Conservation (phyloP, 1,140 invertebrate species). For the Anthonomus grandis region DNA sequence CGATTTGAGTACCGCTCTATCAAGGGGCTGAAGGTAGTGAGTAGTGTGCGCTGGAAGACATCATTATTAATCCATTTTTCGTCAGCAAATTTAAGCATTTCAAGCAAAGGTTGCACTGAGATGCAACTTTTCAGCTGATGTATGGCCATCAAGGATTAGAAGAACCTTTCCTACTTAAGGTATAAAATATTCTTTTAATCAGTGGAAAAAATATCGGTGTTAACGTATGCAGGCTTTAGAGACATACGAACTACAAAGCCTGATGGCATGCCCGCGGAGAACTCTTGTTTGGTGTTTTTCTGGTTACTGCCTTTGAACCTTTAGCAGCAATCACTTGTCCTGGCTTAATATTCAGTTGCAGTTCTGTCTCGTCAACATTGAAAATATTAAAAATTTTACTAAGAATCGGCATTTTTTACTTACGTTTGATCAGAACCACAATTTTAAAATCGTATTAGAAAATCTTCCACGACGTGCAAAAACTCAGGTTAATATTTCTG, state of each 20-base stretch:
- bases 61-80: constrained; percentile 39
- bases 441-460: no score
- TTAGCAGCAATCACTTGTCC: constrained; percentile 17
- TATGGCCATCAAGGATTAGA: constrained; percentile 32
- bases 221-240: constrained; percentile 42
- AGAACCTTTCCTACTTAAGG: constrained; percentile 27
- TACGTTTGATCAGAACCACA: no score
- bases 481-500: no score
- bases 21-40: constrained; percentile 43
- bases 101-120: constrained; percentile 24
- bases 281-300: constrained; percentile 45
- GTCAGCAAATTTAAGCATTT: constrained; percentile 38
- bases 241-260: constrained; percentile 36
- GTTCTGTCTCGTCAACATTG: constrained; percentile 37
- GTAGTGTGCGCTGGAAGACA: constrained; percentile 41
- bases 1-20: constrained; percentile 37
- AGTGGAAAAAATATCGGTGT: constrained; percentile 41
- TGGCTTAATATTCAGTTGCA: constrained; percentile 29
- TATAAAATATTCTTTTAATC: neutral
- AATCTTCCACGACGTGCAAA: no score
- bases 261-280: constrained; percentile 38
- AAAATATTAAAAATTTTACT: constrained; percentile 33
- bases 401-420: no score
- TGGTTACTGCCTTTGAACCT: constrained; percentile 43
- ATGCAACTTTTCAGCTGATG: no score